Percentiles rank a stretch among this genome's conserved stretches.
Evolutionary conservation across 1,140 invertebrate species (phyloP).

Genomic region (Cepaea nemoralis): DNA sequence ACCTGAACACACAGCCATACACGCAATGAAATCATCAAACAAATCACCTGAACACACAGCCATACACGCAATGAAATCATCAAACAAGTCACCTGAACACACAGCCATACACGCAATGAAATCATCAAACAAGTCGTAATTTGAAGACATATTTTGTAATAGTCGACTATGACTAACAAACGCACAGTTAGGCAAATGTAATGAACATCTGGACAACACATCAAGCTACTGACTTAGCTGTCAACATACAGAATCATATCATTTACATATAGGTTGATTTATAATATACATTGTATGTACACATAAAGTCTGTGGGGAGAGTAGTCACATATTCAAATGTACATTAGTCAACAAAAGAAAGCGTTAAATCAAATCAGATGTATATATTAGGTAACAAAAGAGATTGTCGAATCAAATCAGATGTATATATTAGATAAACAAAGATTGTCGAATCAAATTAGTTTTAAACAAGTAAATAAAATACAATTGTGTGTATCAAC

Average conservation of each 20-base stretch:
- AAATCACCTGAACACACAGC: no score
- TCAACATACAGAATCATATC: background rate
- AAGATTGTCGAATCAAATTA: no score
- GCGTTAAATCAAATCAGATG: no score
- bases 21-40: no score
- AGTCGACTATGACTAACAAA: slow-evolving; percentile 36
- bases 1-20: no score
- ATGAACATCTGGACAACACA: slow-evolving; percentile 27
- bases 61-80: no score
- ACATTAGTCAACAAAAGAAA: background rate
- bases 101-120: no score
- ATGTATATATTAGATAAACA: no score
- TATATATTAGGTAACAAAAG: no score
- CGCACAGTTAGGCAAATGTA: slow-evolving; percentile 16
- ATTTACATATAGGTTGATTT: background rate
- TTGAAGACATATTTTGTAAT: slow-evolving; percentile 34
- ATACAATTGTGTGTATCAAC: no score
- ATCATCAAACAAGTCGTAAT: background rate
- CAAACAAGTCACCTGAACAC: no score
- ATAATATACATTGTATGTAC: slow-evolving; percentile 19
- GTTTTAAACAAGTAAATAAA: no score
- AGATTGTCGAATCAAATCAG: background rate
- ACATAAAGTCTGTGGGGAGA: background rate
- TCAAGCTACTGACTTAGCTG: slow-evolving; percentile 21
- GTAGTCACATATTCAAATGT: background rate